A percentile compares a stretch with the other conserved stretches of the same genome.
phyloP scores from a whole-genome alignment of 2,888 invertebrate species.

The Hermodice carunculata region DNA sequence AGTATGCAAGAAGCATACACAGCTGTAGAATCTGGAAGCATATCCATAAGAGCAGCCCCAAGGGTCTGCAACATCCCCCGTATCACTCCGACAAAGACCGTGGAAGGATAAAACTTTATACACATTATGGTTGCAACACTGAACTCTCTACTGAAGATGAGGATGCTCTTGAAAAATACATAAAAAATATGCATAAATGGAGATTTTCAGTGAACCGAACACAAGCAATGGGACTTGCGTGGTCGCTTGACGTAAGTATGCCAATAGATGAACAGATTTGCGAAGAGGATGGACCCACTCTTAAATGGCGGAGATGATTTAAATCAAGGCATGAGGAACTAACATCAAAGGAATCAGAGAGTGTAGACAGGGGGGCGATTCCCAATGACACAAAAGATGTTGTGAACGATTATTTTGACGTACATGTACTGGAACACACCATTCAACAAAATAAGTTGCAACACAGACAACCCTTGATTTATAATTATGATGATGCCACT shows the following conservation, averaged over 20 bases:
- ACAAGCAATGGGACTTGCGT: not conserved
- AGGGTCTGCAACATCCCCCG: not conserved
- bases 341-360: not conserved
- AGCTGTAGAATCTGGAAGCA: not conserved
- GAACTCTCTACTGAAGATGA: not conserved
- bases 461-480: slow-evolving; percentile 1
- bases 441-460: not conserved
- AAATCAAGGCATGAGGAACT: not conserved
- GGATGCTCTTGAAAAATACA: not conserved
- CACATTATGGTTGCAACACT: not conserved
- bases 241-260: not conserved
- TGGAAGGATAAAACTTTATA: not conserved
- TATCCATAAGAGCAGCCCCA: not conserved
- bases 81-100: not conserved
- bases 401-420: slow-evolving; percentile 6
- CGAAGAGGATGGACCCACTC: not conserved
- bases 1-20: not conserved
- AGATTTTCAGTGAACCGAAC: not conserved
- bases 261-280: too few relatives aligned
- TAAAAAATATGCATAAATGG: not conserved
- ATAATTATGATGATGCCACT: slow-evolving; percentile 14
- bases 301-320: not conserved
- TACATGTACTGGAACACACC: not conserved
- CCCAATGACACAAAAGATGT: not conserved
- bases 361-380: not conserved